Conservation (phyloP, 2,888 invertebrate species). For the Tiliacea citrago region DNA sequence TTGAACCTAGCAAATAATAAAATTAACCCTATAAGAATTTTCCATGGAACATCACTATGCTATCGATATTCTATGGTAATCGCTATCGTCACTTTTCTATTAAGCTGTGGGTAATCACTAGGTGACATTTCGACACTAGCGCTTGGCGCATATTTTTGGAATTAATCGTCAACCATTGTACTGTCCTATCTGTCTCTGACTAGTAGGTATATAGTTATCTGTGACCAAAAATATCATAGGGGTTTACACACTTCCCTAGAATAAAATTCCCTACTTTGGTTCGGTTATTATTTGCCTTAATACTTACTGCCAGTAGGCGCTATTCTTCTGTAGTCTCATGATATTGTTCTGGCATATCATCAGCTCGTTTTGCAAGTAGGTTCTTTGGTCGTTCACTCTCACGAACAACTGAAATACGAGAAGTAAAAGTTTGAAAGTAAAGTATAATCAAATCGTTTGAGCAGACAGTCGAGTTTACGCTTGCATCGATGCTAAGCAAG, state of each 20-base stretch:
- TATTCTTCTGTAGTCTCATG: constrained; percentile 84
- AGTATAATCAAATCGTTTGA: not conserved
- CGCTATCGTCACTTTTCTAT: too few species aligned
- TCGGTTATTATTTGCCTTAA: constrained; percentile 13
- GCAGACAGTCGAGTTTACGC: not conserved
- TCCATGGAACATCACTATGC: too few species aligned
- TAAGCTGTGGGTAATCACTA: too few species aligned
- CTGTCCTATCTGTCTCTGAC: too few species aligned
- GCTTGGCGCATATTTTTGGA: too few species aligned
- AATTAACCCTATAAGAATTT: too few species aligned
- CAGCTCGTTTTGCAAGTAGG: constrained; percentile 87
- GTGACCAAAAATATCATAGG: too few species aligned
- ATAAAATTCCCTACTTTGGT: not conserved
- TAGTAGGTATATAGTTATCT: too few species aligned
- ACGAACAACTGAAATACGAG: constrained; percentile 80
- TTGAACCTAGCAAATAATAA: too few species aligned
- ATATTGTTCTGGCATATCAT: constrained; percentile 89
- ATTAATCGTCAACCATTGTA: too few species aligned
- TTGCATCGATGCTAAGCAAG: not conserved
- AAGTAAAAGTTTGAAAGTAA: not conserved
- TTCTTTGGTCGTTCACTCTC: constrained; percentile 87
- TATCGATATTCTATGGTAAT: too few species aligned
- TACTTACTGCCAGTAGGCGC: constrained; percentile 88
- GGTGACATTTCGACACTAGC: too few species aligned
- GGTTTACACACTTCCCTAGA: not conserved